Evolutionary conservation across 2,888 invertebrate genomes (phyloP), one percentile per base, ranked within the genome.

Genomic region (Altica lythri): DNA sequence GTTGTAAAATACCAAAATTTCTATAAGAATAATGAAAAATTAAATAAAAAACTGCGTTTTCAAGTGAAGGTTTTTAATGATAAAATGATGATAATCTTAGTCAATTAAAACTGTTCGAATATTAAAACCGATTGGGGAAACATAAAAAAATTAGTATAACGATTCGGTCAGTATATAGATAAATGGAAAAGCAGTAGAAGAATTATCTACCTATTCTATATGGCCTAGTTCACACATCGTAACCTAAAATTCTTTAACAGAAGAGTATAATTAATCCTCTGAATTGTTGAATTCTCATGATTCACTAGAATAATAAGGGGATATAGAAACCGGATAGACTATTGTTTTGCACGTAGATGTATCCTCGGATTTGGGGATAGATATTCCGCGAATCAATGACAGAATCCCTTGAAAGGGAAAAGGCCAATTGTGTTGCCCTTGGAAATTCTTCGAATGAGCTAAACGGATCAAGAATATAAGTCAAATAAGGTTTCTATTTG

Each of bases 311-410:
- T 30, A 32, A 22, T 42, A 25, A 38, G 29, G 18, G 45, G 27
- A 44, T 32, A 44, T 37, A 37, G 19, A 44, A 16, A 18, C 32
- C 17, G 13, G 37, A 30, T n/a, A 14, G 18, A 30, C 40, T 30
- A 30, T 42, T 50, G 45, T 46, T 50, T 56, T 61, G 57, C 57
- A 63, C 57, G 58, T 58, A 62, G 53, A 17, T 18, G 55, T 55
- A 56, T 40, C 50, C 49, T 34, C 47, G 56, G 61, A 53, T 60
- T 64, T 64, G 61, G 61, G 56, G 60, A 57, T 62, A 57, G 55
- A 58, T 37, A 22, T 40, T 40, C 38, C 40, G 22, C 2, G 40
- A 40, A 40, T 40, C 40, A 40, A 40, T 22, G 22, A 40, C 19
- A 40, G 40, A 40, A 40, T 40, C 40, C 22, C 22, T 17, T 38